phyloP scores from a whole-genome alignment of 2,113 vertebrate genomes.

The Myrmophylax atrothorax region DNA sequence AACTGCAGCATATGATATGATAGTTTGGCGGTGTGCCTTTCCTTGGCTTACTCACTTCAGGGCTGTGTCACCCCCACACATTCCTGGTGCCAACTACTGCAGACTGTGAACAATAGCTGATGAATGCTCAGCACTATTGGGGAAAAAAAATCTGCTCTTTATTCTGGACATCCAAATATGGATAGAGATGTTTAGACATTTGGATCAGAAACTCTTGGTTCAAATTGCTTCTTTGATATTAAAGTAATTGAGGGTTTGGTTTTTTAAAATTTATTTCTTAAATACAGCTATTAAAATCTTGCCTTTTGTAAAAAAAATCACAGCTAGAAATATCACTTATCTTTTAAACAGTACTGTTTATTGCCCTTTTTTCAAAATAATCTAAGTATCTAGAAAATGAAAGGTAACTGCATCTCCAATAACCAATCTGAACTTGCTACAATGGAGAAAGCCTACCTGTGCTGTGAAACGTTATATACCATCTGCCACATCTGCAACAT shows the following conservation, averaged over 20 bases:
- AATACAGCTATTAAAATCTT: background rate
- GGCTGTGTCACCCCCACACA: background rate
- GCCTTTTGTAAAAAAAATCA: background rate
- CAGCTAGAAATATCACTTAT: background rate
- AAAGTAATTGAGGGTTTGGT: background rate
- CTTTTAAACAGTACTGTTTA: background rate
- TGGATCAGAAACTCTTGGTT: background rate
- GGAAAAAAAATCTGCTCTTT: background rate
- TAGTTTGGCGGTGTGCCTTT: background rate
- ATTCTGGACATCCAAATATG: background rate
- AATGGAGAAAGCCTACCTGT: conserved; percentile 78
- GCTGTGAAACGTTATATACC: conserved; percentile 81
- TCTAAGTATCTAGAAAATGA: background rate
- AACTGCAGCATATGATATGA: background rate
- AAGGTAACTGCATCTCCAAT: background rate
- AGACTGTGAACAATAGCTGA: conserved; percentile 4
- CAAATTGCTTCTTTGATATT: background rate
- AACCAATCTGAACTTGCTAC: background rate
- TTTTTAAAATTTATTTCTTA: background rate
- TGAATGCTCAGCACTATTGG: background rate
- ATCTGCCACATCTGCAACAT: conserved; percentile 93
- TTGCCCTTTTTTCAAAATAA: background rate
- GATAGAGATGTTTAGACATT: background rate
- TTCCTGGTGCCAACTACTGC: conserved; percentile 14
- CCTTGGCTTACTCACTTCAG: background rate